Evolutionary conservation across 64 coral and sea anemone genomes (phyloP).

Genomic region (Astreopora myriophthalma): DNA sequence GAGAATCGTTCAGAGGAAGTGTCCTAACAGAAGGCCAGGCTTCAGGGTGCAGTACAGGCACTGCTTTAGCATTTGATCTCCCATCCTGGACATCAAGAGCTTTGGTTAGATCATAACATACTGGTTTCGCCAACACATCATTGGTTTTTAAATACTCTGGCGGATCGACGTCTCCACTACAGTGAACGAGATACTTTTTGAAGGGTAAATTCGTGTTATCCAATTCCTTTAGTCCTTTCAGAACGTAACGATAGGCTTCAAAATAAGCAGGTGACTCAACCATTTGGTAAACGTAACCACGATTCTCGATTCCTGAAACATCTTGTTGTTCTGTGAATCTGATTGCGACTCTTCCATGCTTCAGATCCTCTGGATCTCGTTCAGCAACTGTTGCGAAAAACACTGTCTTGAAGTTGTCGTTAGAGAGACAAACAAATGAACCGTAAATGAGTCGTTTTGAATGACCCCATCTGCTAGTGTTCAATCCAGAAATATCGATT

Average conservation of each 20-base stretch:
- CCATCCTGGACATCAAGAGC: conserved; percentile 13
- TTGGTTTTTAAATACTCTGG: conserved; percentile 20
- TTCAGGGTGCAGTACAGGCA: conserved; percentile 56
- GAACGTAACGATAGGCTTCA: conserved; percentile 73
- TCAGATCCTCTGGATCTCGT: conserved; percentile 29
- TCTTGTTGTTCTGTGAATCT: conserved; percentile 28
- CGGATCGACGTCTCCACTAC: conserved; percentile 11
- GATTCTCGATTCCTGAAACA: conserved; percentile 41
- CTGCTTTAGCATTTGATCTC: neutral
- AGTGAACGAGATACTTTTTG: conserved; percentile 1
- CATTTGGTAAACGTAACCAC: conserved; percentile 10
- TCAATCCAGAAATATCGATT: conserved; percentile 66
- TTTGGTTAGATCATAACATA: conserved; percentile 42
- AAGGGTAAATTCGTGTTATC: neutral
- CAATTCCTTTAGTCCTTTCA: conserved; percentile 56
- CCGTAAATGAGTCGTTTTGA: conserved; percentile 58
- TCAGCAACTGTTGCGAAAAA: conserved; percentile 75
- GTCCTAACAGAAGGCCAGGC: conserved; percentile 53
- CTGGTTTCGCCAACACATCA: neutral
- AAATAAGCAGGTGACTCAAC: conserved; percentile 66
- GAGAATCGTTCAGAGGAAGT: conserved; percentile 73
- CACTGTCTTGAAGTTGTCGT: conserved; percentile 74
- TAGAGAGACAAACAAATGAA: conserved; percentile 78
- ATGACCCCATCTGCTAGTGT: conserved; percentile 44
- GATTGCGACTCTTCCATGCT: neutral